Percentiles rank a stretch among this genome's conserved stretches.
Evolutionary conservation across 2,797 vertebrate genomes (phyloP).

Genomic region (Loriculus beryllinus): DNA sequence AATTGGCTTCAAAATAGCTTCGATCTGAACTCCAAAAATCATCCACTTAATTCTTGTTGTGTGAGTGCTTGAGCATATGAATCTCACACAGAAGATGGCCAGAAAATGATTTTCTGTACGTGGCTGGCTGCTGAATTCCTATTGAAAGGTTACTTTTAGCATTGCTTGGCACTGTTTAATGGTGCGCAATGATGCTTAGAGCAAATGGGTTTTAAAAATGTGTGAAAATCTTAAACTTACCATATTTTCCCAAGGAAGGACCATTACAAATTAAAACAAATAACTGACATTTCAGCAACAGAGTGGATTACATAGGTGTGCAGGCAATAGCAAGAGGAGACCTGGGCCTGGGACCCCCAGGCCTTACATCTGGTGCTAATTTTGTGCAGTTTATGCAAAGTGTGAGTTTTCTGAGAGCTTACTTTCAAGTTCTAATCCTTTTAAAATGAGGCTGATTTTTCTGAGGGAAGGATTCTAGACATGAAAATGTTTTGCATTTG

Average conservation of each 20-base stretch:
- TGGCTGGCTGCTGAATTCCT: background rate
- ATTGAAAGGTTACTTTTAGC: background rate
- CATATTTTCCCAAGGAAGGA: background rate
- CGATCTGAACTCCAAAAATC: background rate
- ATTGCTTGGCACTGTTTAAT: background rate
- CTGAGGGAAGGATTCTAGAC: background rate
- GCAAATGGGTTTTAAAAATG: background rate
- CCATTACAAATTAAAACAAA: background rate
- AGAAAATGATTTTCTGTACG: background rate
- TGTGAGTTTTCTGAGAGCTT: background rate
- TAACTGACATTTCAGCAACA: background rate
- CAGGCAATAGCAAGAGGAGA: background rate
- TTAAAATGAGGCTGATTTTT: background rate
- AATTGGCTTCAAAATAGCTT: background rate
- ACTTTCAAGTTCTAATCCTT: background rate
- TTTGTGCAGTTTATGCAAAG: background rate
- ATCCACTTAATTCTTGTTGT: background rate
- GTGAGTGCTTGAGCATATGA: background rate
- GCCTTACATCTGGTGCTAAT: background rate
- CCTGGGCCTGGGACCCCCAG: background rate
- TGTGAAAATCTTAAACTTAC: background rate
- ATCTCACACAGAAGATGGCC: background rate
- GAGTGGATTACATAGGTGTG: background rate
- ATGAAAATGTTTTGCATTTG: background rate
- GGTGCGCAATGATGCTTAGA: background rate